A percentile compares a stretch with the other conserved stretches of the same genome.
These are phyloP conservation scores for Hiodon tergisus DNA, from an alignment of 2,113 vertebrate genomes.

Conservation along the genomic window DNA sequence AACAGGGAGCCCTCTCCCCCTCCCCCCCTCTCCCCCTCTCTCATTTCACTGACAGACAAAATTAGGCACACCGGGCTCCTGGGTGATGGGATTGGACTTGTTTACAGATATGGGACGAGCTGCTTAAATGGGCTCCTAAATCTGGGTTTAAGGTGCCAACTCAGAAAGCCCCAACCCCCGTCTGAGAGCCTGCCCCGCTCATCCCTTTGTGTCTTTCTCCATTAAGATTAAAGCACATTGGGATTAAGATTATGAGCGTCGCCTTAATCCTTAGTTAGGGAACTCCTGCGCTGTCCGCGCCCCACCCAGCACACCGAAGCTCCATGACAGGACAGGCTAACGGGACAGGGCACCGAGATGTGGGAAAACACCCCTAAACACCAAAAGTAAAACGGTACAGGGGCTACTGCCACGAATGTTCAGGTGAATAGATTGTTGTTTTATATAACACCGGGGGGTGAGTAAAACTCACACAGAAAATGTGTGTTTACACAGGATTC, in stretches of 20 bases:
- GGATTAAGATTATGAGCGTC: constrained; percentile 52
- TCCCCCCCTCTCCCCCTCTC: constrained; percentile 27
- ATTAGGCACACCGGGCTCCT: constrained; percentile 57
- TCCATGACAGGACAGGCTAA: too few relatives aligned
- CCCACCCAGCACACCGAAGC: constrained; percentile 23
- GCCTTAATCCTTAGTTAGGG: constrained; percentile 13
- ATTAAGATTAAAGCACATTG: constrained; percentile 52
- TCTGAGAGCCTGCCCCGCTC: constrained; percentile 47
- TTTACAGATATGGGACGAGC: constrained; percentile 70
- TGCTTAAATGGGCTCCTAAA: constrained; percentile 67
- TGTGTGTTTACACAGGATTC: too few relatives aligned
- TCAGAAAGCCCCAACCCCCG: constrained; percentile 62
- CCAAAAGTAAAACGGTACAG: too few relatives aligned
- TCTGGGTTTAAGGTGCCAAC: constrained; percentile 73
- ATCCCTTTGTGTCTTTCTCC: constrained; percentile 47
- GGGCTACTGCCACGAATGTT: too few relatives aligned
- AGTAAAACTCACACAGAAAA: too few relatives aligned
- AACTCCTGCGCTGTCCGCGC: too few relatives aligned
- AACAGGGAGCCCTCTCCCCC: too few relatives aligned
- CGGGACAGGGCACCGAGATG: too few relatives aligned
- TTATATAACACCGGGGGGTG: too few relatives aligned
- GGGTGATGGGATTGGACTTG: constrained; percentile 75
- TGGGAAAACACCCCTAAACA: too few relatives aligned
- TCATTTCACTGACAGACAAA: constrained; percentile 68
- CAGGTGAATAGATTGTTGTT: too few relatives aligned